Evolutionary conservation across 2,888 invertebrate species (phyloP).

Genomic region (Agrotis exclamationis): DNA sequence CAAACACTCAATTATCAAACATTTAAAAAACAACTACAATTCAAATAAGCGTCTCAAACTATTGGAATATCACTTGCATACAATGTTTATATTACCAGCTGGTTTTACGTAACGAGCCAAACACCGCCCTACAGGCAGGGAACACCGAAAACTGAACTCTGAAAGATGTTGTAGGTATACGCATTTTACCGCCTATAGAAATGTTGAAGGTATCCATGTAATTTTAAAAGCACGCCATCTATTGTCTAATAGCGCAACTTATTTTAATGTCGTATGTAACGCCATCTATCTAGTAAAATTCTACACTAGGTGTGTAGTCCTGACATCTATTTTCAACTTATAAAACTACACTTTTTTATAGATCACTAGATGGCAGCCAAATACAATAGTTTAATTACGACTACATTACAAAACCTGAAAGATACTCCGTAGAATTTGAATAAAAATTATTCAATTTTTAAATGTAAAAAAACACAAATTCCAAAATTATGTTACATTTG

Average conservation of each 20-base stretch:
- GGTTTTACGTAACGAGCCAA: conserved; percentile 86
- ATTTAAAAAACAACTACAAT: conserved; percentile 18
- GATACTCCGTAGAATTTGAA: too few relatives aligned
- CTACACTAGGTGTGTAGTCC: neutral
- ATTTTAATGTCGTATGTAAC: too few relatives aligned
- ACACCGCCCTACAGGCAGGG: conserved; percentile 86
- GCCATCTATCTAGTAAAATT: too few relatives aligned
- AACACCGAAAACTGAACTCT: conserved; percentile 87
- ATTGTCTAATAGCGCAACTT: conserved; percentile 71
- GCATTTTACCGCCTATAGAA: conserved; percentile 42
- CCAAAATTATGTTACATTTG: too few relatives aligned
- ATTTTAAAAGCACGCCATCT: conserved; percentile 67
- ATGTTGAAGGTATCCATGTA: conserved; percentile 11
- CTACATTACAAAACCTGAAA: neutral
- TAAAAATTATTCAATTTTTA: too few relatives aligned
- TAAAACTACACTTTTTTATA: neutral
- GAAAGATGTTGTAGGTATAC: conserved; percentile 76
- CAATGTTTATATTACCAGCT: conserved; percentile 81
- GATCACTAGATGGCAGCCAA: conserved; percentile 15
- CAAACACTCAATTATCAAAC: conserved; percentile 22
- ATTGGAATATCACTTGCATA: conserved; percentile 44
- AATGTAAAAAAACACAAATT: too few relatives aligned
- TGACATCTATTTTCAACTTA: neutral
- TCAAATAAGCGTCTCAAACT: conserved; percentile 21
- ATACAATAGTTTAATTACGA: neutral